Evolutionary conservation across 1,140 invertebrate species (phyloP), one percentile per base, ranked within the genome.

Genomic region (Saccostrea cuccullata): DNA sequence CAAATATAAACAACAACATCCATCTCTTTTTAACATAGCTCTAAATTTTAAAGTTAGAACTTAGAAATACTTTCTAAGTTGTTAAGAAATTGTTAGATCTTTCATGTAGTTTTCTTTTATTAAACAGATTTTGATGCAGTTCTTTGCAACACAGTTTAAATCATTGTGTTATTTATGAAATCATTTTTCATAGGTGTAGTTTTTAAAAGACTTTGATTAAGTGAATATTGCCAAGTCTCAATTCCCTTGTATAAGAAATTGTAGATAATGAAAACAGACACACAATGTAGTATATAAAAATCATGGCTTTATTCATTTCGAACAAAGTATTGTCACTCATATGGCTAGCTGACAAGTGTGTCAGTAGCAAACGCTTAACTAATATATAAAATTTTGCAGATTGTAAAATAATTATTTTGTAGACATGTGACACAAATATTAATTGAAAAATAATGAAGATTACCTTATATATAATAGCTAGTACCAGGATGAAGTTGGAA

Each of bases 261-360:
- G 47, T 47, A 47, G n/a, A 8, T 64, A n/a, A 64, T 64, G 17
- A 77, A 77, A 77, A 77, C 70, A 77, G 26, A 77, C 30, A 15
- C 70, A 17, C 17, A 64, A 17, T 20, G 58, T 20, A 64, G 15
- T 30, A 30, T 77, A 77, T 15, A 77, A 77, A 77, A 30, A 30
- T 30, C 70, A 77, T 77, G 70, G 70, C 70, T 77, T 77, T 77
- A 77, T 77, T 77, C 70, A 77, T 36, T 30, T 30, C 23, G 58
- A 64, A 64, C 58, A 64, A 64, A 64, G 58, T 17, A 64, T 64
- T 64, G 58, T 64, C 58, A 20, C 58, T 64, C 58, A 64, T n/a
- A 20, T n/a, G n/a, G 17, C 58, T 64, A n/a, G 58, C 58, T n/a
- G 17, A 20, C n/a, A 64, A 64, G 17, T 64, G 17, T 64, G n/a